A percentile compares a stretch with the other conserved stretches of the same genome.
Evolutionary conservation across 2,113 vertebrate species (phyloP).

Genomic region (Actenoides lindsayi): DNA sequence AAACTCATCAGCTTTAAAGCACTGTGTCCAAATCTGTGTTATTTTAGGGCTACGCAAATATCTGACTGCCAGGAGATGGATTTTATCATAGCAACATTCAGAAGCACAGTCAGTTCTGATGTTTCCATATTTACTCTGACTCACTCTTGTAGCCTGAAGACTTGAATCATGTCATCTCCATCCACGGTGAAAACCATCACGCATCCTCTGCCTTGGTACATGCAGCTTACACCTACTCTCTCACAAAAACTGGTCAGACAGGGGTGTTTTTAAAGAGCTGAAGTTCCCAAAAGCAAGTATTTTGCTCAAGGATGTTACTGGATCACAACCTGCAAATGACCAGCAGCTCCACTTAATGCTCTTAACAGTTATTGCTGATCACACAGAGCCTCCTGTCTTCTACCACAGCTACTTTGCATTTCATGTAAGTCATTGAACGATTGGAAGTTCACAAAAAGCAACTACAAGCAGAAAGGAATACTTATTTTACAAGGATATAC

Average conservation of each 20-base stretch:
- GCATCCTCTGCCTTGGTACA: not conserved
- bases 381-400: not conserved
- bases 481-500: constrained; percentile 25
- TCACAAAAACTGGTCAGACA: not conserved
- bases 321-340: not conserved
- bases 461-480: not conserved
- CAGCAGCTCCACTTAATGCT: not conserved
- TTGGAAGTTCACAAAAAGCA: not conserved
- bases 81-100: not conserved
- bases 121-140: not conserved
- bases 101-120: not conserved
- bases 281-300: not conserved
- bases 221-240: not conserved
- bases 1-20: not conserved
- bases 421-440: not conserved
- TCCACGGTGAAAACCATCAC: not conserved
- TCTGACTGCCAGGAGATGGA: not conserved
- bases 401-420: not conserved
- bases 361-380: not conserved
- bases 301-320: not conserved
- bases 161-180: not conserved
- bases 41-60: not conserved
- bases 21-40: not conserved
- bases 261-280: not conserved
- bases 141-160: not conserved